Conservation (phyloP, 2,113 vertebrate genomes). For the Rana temporaria region DNA sequence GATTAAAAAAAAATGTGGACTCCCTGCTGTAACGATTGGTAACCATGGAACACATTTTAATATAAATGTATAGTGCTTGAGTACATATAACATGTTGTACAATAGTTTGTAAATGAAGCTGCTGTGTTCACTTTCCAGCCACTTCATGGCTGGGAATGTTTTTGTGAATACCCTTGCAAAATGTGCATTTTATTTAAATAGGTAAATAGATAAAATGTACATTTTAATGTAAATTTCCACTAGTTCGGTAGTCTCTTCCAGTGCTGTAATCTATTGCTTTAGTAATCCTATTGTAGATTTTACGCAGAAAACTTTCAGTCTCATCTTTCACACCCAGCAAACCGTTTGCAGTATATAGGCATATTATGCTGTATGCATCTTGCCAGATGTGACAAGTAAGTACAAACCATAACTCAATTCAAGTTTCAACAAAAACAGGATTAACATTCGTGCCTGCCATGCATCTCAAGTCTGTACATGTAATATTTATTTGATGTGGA, state of each 20-base stretch:
- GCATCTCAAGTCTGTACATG: slow-evolving; percentile 37
- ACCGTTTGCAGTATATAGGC: not conserved
- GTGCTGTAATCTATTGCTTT: not conserved
- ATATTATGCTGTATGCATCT: slow-evolving; percentile 5
- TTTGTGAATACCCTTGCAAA: too few relatives aligned
- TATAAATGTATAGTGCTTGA: not conserved
- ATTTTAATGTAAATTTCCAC: not conserved
- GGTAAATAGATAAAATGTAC: too few relatives aligned
- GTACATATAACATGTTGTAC: not conserved
- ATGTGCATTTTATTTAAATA: too few relatives aligned
- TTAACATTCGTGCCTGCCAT: slow-evolving; percentile 41
- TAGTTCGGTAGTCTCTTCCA: not conserved
- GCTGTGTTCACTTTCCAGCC: too few relatives aligned
- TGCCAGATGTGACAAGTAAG: slow-evolving; percentile 41
- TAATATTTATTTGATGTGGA: slow-evolving; percentile 49
- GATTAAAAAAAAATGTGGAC: too few relatives aligned
- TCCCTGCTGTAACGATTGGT: too few relatives aligned
- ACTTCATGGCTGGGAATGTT: too few relatives aligned
- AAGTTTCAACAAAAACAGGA: slow-evolving; percentile 48
- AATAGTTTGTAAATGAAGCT: not conserved
- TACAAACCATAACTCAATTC: slow-evolving; percentile 44
- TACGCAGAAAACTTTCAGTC: not conserved
- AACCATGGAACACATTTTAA: too few relatives aligned
- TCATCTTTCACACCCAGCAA: not conserved
- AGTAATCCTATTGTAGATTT: not conserved